These are phyloP conservation scores for Halichondria panicea DNA, from an alignment of 37 sponge, comb jelly and placozoan species.

Conservation along the genomic window DNA sequence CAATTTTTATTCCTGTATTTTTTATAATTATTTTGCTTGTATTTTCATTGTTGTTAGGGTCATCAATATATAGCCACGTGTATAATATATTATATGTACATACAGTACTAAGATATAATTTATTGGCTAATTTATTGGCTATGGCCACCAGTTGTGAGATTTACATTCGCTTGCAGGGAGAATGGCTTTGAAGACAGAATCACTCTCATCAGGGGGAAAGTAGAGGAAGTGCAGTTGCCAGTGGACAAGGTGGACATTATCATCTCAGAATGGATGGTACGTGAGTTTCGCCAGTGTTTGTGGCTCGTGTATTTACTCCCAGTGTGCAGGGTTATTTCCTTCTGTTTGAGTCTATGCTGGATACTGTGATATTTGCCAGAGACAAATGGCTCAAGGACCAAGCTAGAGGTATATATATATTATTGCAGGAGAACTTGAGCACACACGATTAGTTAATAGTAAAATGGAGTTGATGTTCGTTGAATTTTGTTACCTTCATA, in stretches of 20 bases:
- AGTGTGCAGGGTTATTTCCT: constrained; percentile 74
- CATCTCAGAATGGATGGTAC: constrained; percentile 93
- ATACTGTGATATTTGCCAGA: constrained; percentile 75
- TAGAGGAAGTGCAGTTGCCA: constrained; percentile 74
- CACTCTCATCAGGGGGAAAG: constrained; percentile 44
- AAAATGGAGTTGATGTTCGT: no score
- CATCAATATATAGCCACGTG: no score
- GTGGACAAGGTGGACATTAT: constrained; percentile 80
- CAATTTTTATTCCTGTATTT: no score
- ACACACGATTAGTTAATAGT: no score
- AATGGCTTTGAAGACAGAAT: constrained; percentile 63
- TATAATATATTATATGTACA: no score
- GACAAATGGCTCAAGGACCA: constrained; percentile 71
- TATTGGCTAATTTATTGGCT: no score
- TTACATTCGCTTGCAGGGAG: constrained; percentile 45
- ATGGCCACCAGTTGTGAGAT: no score
- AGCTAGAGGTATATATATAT: constrained; percentile 31
- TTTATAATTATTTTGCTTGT: no score
- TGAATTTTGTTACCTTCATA: no score
- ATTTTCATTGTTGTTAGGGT: no score
- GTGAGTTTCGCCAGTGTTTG: no score
- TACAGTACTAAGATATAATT: no score
- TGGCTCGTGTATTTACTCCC: constrained; percentile 2
- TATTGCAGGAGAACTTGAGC: not conserved
- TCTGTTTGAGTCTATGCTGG: constrained; percentile 89